phyloP scores from a whole-genome alignment of 2,888 invertebrate genomes.

The Tiliacea aurago region DNA sequence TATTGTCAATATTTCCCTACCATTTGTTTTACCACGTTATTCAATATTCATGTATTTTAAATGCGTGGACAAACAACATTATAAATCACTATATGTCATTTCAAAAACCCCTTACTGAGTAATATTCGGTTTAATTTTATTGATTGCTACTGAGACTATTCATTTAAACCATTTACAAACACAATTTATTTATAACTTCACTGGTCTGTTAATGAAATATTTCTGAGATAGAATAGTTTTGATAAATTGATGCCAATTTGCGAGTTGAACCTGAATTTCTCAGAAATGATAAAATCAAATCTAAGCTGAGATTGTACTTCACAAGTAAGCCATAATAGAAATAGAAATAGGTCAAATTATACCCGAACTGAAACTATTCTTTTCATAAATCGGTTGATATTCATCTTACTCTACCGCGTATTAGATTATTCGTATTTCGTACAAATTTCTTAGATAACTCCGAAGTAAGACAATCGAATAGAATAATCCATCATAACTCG shows the following conservation, averaged over 20 bases:
- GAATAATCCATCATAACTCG: conserved; percentile 50
- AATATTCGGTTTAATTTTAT: conserved; percentile 75
- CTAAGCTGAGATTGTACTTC: conserved; percentile 15
- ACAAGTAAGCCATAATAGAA: conserved; percentile 12
- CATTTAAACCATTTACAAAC: conserved; percentile 52
- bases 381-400: conserved; percentile 22
- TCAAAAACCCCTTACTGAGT: conserved; percentile 72
- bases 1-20: conserved; percentile 72
- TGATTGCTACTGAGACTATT: conserved; percentile 67
- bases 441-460: conserved; percentile 19
- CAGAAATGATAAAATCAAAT: conserved; percentile 19
- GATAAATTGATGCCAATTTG: conserved; percentile 43
- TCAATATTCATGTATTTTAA: conserved; percentile 67
- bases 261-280: conserved; percentile 9
- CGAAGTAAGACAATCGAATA: conserved; percentile 34
- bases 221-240: conserved; percentile 40
- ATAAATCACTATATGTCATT: conserved; percentile 75
- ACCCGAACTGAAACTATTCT: conserved; percentile 4
- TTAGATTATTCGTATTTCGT: conserved; percentile 32
- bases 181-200: conserved; percentile 59
- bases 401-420: conserved; percentile 11
- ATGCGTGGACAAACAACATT: conserved; percentile 68
- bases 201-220: conserved; percentile 49
- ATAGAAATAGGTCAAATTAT: conserved; percentile 9
- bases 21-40: conserved; percentile 70